phyloP scores from a whole-genome alignment of 1,140 invertebrate genomes.

The Zaprionus ornatus region DNA sequence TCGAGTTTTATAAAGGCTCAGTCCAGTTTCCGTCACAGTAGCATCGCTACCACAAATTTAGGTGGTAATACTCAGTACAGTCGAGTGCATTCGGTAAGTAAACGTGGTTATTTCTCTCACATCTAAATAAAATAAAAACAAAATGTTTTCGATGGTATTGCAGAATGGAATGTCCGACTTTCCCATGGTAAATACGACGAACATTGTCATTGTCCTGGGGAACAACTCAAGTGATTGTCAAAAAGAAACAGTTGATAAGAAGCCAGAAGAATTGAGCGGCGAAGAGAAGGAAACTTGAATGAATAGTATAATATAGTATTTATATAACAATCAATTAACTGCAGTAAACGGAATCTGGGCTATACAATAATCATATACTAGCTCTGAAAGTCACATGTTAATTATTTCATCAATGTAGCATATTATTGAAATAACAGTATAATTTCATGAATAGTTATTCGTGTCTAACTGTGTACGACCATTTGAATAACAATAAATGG shows the following conservation, averaged over 20 bases:
- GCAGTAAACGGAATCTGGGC: constrained; percentile 3
- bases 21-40: constrained; percentile 86
- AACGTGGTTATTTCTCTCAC: neutral
- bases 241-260: constrained; percentile 28
- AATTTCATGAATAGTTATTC: constrained; percentile 34
- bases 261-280: constrained; percentile 18
- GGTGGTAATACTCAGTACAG: constrained; percentile 55
- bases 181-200: constrained; percentile 52
- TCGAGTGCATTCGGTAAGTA: constrained; percentile 65
- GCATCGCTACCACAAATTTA: constrained; percentile 47
- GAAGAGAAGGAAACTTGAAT: constrained; percentile 35
- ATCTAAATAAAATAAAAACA: too few relatives aligned
- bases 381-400: constrained; percentile 32
- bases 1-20: constrained; percentile 85
- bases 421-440: constrained; percentile 39
- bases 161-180: constrained; percentile 47
- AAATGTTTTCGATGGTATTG: too few relatives aligned
- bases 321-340: constrained; percentile 6
- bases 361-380: constrained; percentile 6
- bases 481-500: constrained; percentile 55
- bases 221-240: constrained; percentile 44
- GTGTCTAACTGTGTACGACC: constrained; percentile 27
- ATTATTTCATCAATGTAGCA: constrained; percentile 35
- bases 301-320: neutral
- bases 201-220: constrained; percentile 62